Evolutionary conservation across 2,113 vertebrate genomes (phyloP).

Genomic region (Puma concolor): DNA sequence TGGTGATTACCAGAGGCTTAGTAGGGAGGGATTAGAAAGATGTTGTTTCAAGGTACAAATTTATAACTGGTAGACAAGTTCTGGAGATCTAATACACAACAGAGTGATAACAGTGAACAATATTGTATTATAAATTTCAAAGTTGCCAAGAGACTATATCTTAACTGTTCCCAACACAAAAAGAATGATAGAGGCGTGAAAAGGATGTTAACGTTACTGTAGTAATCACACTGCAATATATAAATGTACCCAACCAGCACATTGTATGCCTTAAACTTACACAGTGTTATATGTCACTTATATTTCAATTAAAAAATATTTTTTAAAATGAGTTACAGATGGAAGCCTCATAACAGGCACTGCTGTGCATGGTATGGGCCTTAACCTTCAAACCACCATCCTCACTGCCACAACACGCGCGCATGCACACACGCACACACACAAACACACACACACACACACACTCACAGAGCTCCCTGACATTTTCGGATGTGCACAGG

Average conservation of each 20-base stretch:
- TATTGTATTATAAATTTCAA: not conserved
- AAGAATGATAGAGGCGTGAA: not conserved
- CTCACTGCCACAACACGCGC: rapidly evolving
- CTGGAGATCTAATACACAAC: not conserved
- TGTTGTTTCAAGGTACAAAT: not conserved
- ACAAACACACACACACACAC: rapidly evolving
- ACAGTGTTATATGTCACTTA: not conserved
- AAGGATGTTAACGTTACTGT: not conserved
- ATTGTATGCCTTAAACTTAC: not conserved
- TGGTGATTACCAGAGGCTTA: not conserved
- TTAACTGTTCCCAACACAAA: not conserved
- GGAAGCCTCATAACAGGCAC: not conserved
- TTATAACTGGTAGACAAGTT: not conserved
- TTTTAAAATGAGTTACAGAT: not conserved
- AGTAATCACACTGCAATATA: not conserved
- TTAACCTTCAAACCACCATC: not conserved
- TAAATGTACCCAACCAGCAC: not conserved
- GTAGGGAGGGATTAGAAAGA: not conserved
- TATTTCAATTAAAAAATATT: not conserved
- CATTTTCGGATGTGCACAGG: not conserved
- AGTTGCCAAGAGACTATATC: not conserved
- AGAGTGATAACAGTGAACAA: not conserved
- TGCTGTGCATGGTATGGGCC: not conserved
- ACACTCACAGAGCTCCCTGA: not conserved
- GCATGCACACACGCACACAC: rapidly evolving